Percentiles rank a stretch among this genome's conserved stretches.
Evolutionary conservation across 2,888 invertebrate species (phyloP).

Genomic region (Harpagoxenus sublaevis): DNA sequence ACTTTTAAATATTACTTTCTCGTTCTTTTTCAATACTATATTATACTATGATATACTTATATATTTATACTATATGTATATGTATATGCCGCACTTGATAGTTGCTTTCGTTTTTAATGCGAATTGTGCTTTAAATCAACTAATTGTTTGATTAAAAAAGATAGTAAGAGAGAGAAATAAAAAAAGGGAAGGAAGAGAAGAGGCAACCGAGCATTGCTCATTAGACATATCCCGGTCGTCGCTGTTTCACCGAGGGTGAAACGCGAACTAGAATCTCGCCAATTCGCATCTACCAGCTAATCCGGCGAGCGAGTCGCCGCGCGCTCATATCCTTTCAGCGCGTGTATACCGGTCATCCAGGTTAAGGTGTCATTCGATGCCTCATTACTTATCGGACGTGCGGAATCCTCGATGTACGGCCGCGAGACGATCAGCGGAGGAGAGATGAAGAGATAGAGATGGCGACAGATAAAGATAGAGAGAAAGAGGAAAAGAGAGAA

Average conservation of each 20-base stretch:
- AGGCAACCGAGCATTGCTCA: constrained; percentile 35
- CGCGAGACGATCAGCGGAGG: constrained; percentile 11
- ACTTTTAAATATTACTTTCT: neutral
- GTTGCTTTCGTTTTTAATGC: neutral
- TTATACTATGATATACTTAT: neutral
- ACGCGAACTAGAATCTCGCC: constrained; percentile 81
- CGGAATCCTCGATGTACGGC: constrained; percentile 54
- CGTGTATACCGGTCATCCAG: constrained; percentile 77
- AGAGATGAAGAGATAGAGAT: neutral
- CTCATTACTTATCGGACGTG: constrained; percentile 68
- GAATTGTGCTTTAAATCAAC: neutral
- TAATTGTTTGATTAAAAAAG: constrained; percentile 19
- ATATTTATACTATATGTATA: neutral
- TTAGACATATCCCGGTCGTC: constrained; percentile 73
- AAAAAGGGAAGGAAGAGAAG: neutral
- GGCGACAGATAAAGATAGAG: neutral
- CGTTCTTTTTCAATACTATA: neutral
- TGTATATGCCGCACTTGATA: neutral
- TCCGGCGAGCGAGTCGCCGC: constrained; percentile 63
- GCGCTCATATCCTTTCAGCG: constrained; percentile 61
- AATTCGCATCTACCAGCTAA: constrained; percentile 80
- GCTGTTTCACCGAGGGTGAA: constrained; percentile 74
- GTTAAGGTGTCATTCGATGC: constrained; percentile 80
- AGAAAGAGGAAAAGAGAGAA: neutral
- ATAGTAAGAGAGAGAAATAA: neutral